A percentile compares a stretch with the other conserved stretches of the same genome.
Conservation (phyloP, 2,797 vertebrate species). For the Trachops cirrhosus region DNA sequence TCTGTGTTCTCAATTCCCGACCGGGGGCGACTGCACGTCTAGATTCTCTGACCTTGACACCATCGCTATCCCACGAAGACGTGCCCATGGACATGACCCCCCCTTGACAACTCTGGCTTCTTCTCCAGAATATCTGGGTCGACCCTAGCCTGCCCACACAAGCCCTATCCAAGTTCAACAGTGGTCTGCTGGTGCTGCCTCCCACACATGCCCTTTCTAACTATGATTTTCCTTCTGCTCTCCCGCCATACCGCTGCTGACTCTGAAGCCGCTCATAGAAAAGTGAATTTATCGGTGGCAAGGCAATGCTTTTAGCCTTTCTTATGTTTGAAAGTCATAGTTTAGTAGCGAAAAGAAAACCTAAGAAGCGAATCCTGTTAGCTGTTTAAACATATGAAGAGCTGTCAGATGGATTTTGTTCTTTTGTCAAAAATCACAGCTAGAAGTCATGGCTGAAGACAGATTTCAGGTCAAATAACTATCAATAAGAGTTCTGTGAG, state of each 20-base stretch:
- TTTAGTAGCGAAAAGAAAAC: background rate
- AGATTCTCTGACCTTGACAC: background rate
- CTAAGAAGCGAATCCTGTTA: background rate
- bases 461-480: background rate
- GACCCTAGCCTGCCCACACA: background rate
- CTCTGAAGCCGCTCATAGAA: background rate
- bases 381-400: background rate
- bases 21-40: fast-evolving
- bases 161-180: background rate
- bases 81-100: fast-evolving
- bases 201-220: fast-evolving
- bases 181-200: background rate
- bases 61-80: background rate
- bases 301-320: background rate
- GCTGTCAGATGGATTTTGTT: background rate
- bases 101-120: background rate
- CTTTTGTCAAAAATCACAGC: background rate
- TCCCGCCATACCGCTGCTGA: fast-evolving
- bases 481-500: background rate
- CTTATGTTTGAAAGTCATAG: background rate
- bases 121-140: background rate
- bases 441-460: background rate
- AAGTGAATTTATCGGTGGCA: background rate
- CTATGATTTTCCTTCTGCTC: fast-evolving
- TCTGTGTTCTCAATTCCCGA: background rate